These are phyloP conservation scores for Procambarus virginalis DNA, from an alignment of 1,140 invertebrate species.

Conservation along the genomic window DNA sequence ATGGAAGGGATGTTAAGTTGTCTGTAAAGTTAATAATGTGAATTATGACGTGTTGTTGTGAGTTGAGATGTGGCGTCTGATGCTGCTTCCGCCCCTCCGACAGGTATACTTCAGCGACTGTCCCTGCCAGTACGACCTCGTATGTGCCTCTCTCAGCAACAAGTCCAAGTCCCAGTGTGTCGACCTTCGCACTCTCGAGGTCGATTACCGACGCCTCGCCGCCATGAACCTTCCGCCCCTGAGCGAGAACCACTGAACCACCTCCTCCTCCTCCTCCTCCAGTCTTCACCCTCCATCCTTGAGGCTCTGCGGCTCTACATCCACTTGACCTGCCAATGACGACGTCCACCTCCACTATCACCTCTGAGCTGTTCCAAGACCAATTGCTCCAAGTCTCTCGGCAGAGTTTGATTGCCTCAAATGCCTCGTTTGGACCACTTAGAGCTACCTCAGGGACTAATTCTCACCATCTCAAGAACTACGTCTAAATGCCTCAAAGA, in stretches of 20 bases:
- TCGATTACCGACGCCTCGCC: conserved; percentile 55
- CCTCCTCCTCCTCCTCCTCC: too few species aligned
- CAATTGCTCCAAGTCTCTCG: neutral
- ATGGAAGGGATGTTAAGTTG: too few species aligned
- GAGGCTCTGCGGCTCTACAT: neutral
- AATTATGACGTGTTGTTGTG: too few species aligned
- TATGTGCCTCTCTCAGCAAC: conserved; percentile 57
- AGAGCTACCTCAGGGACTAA: neutral
- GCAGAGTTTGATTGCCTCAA: neutral
- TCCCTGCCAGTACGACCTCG: conserved; percentile 52
- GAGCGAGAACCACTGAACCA: conserved; percentile 37
- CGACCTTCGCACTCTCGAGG: conserved; percentile 54
- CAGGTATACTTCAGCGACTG: conserved; percentile 69
- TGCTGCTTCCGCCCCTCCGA: neutral
- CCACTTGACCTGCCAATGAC: neutral
- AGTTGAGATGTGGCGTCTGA: conserved; percentile 5
- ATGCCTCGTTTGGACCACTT: too few species aligned
- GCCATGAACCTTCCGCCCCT: neutral
- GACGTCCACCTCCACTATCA: too few species aligned
- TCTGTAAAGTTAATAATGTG: too few species aligned
- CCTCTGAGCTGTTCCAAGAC: neutral
- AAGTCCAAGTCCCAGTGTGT: conserved; percentile 62
- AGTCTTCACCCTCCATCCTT: neutral
- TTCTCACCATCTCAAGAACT: neutral
- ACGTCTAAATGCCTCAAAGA: neutral